Evolutionary conservation across 1,140 invertebrate genomes (phyloP).

Genomic region (Xylocopa sonorina): DNA sequence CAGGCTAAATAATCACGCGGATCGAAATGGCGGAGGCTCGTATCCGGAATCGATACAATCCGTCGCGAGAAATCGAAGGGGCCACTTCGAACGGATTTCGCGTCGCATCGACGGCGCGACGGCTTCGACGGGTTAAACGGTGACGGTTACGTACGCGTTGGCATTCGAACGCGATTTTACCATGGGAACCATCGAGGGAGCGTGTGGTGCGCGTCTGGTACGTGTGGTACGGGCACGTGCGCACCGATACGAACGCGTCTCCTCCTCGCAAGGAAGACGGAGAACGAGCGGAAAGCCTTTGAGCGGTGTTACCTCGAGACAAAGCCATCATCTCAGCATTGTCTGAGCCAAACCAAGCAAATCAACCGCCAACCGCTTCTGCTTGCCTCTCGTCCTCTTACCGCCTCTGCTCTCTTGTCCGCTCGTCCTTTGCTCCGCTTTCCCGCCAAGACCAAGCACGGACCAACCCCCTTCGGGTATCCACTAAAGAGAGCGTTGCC

Average conservation of each 20-base stretch:
- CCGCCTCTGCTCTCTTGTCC: background rate
- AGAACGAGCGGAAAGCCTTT: constrained; percentile 63
- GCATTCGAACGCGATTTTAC: constrained; percentile 19
- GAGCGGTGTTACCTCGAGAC: constrained; percentile 74
- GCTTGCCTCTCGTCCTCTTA: constrained; percentile 51
- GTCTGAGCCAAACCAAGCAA: constrained; percentile 75
- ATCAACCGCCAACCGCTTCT: constrained; percentile 72
- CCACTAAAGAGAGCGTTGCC: constrained; percentile 30
- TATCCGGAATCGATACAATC: constrained; percentile 37
- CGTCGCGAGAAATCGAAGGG: constrained; percentile 24
- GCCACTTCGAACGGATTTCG: constrained; percentile 33
- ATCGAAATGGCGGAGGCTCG: background rate
- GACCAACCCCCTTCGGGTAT: constrained; percentile 55
- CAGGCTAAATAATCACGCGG: background rate
- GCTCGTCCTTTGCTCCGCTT: constrained; percentile 44
- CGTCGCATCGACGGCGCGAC: background rate
- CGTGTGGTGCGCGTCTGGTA: too few relatives aligned
- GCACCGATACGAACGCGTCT: background rate
- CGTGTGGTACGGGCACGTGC: background rate
- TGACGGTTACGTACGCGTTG: constrained; percentile 16
- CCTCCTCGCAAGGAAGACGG: constrained; percentile 34
- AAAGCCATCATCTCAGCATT: constrained; percentile 75
- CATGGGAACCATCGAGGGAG: too few relatives aligned
- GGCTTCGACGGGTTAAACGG: constrained; percentile 11
- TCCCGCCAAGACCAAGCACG: constrained; percentile 20